Evolutionary conservation across 2,797 vertebrate genomes (phyloP).

Genomic region (Amniataba percoides): DNA sequence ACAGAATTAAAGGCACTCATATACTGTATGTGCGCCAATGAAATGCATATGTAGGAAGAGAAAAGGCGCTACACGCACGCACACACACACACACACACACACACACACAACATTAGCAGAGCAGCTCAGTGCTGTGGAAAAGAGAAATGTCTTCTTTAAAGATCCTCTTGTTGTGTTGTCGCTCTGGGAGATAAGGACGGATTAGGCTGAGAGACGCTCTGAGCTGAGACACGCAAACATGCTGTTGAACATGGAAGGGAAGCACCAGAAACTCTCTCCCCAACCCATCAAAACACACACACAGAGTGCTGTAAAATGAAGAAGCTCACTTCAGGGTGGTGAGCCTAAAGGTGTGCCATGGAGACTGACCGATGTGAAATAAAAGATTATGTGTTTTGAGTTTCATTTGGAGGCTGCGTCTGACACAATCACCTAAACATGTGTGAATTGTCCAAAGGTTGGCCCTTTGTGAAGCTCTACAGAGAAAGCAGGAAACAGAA

Average conservation of each 20-base stretch:
- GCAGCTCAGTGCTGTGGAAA: constrained; percentile 65
- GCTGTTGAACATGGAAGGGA: constrained; percentile 80
- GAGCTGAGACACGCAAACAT: constrained; percentile 83
- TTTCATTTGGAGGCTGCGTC: constrained; percentile 8
- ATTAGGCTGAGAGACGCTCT: constrained; percentile 81
- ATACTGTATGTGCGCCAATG: constrained; percentile 29
- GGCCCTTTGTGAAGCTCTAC: background rate
- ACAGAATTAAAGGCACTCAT: constrained; percentile 40
- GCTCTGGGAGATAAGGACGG: constrained; percentile 80
- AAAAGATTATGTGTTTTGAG: background rate
- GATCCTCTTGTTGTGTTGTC: constrained; percentile 82
- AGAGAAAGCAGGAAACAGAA: background rate
- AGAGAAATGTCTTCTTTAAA: constrained; percentile 82
- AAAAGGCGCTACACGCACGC: constrained; percentile 3
- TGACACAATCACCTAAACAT: constrained; percentile 2
- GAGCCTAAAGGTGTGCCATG: background rate
- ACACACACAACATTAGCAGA: constrained; percentile 65
- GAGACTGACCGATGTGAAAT: background rate
- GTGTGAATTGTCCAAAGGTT: background rate
- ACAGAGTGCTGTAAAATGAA: constrained; percentile 12
- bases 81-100: constrained; percentile 4
- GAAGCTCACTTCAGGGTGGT: constrained; percentile 26
- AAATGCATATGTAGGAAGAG: constrained; percentile 52
- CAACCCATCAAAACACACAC: constrained; percentile 54
- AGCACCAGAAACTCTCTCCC: constrained; percentile 72